Evolutionary conservation across 2,888 invertebrate genomes (phyloP), one percentile per base, ranked within the genome.

Genomic region (Rhyacophila evoluta): DNA sequence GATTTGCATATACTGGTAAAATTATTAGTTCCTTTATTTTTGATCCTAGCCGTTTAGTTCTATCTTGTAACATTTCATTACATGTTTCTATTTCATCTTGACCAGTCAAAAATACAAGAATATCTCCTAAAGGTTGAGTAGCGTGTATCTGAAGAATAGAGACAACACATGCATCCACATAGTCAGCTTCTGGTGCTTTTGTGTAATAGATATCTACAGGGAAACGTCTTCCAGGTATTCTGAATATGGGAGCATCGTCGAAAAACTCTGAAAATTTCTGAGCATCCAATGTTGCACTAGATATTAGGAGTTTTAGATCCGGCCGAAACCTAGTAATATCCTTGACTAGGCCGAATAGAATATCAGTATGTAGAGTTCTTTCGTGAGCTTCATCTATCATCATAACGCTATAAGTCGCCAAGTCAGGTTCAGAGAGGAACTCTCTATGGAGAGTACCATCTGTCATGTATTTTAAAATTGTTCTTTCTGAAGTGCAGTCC

Each of bases 321-420:
- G 96, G 93, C 80, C 98, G 91, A 88, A 98, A 97, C 77, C 98
- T 91, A 0, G 97, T 94, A 79, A 99, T 98, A 86, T 99, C 98
- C 88, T 97, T 97, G 0, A 99, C 98, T 74, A 99, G 90, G 0
- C 99, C 99, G 89, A 99, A 99, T 38, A 99, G 89, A 84, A 99
- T 97, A 86, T 99, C 99, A 1, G 99, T 99, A 85, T 99, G 99
- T 1, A 99, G 89, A 0, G 99, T 99, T 55, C 99, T 91, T 87
- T 99, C 99, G 88, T 99, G 99, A 81, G 99, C 99, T 89, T 99
- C 99, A 87, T 99, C 99, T 85, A 99, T 98, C 79, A 99, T 99
- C 95, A 99, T 96, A 0, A 98, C 98, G 89, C 97, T 98, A 87
- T 99, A 99, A 1, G 97, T 94, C 55, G 94, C 95, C 77, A 99